phyloP scores from a whole-genome alignment of 2,113 vertebrate species.

The Astur gentilis region DNA sequence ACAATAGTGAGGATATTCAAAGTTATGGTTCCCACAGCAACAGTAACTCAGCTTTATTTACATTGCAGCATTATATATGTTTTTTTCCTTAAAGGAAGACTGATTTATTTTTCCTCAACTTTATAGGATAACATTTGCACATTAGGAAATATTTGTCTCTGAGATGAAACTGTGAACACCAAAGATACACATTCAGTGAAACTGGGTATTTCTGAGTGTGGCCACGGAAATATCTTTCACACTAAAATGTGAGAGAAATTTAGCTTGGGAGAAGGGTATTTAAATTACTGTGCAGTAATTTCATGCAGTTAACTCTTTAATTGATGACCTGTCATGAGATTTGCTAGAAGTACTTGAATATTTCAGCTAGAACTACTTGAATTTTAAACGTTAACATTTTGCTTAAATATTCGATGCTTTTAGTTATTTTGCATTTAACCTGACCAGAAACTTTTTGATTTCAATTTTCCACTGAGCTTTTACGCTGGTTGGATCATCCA shows the following conservation, averaged over 20 bases:
- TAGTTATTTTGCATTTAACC: background rate
- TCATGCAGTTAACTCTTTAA: background rate
- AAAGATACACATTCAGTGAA: background rate
- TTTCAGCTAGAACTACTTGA: background rate
- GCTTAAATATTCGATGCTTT: background rate
- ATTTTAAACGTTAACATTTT: background rate
- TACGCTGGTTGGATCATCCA: background rate
- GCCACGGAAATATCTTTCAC: background rate
- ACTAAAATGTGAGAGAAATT: background rate
- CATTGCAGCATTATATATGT: background rate
- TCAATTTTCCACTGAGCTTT: background rate
- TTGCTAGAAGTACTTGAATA: background rate
- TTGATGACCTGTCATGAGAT: background rate
- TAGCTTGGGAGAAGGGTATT: background rate
- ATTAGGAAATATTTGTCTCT: background rate
- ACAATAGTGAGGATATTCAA: slow-evolving; percentile 54
- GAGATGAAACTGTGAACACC: background rate
- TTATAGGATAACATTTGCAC: background rate
- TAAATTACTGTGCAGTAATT: background rate
- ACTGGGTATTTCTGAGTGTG: background rate
- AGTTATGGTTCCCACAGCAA: slow-evolving; percentile 62
- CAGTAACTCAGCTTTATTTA: slow-evolving; percentile 37
- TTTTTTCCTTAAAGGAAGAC: slow-evolving; percentile 47
- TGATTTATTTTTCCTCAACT: background rate
- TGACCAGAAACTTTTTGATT: background rate